A percentile compares a stretch with the other conserved stretches of the same genome.
Evolutionary conservation across 1,140 invertebrate species (phyloP).

Genomic region (Adoxophyes honmai): DNA sequence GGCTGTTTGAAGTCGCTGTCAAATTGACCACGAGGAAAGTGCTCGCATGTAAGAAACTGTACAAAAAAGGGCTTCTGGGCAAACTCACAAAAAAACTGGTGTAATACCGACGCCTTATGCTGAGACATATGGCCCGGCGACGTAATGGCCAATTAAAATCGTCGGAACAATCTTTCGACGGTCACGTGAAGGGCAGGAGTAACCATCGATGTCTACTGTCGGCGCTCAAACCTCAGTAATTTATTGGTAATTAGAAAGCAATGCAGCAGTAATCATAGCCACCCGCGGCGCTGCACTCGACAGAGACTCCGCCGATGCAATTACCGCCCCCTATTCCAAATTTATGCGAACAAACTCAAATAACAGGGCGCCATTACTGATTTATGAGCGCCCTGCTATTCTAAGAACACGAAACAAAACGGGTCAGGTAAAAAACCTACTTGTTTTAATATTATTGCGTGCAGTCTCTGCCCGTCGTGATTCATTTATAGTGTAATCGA

Average conservation of each 20-base stretch:
- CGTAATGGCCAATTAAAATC: slow-evolving; percentile 13
- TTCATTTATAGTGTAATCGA: slow-evolving; percentile 51
- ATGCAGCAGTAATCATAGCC: slow-evolving; percentile 15
- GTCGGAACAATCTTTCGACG: slow-evolving; percentile 6
- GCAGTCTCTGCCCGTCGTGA: slow-evolving; percentile 43
- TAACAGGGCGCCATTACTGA: slow-evolving; percentile 61
- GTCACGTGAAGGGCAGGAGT: background rate
- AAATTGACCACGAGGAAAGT: slow-evolving; percentile 36
- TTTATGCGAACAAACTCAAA: slow-evolving; percentile 51
- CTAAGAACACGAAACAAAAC: slow-evolving; percentile 33
- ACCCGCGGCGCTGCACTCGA: slow-evolving; percentile 45
- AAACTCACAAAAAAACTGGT: slow-evolving; percentile 20
- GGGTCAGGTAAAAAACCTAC: slow-evolving; percentile 45
- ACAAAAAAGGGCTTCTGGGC: slow-evolving; percentile 18
- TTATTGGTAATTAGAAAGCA: background rate
- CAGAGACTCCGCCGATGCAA: slow-evolving; percentile 23
- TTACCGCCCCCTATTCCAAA: slow-evolving; percentile 37
- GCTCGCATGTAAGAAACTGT: slow-evolving; percentile 23
- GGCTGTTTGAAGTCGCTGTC: background rate
- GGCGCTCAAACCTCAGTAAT: too few species aligned
- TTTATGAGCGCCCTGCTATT: slow-evolving; percentile 49
- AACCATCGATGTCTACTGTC: too few species aligned
- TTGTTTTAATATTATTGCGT: slow-evolving; percentile 45
- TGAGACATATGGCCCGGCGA: slow-evolving; percentile 2
- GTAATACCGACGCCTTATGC: slow-evolving; percentile 4